Base-by-base conservation (phyloP, 1,140 invertebrate species). In the Planococcus citri region DNA sequence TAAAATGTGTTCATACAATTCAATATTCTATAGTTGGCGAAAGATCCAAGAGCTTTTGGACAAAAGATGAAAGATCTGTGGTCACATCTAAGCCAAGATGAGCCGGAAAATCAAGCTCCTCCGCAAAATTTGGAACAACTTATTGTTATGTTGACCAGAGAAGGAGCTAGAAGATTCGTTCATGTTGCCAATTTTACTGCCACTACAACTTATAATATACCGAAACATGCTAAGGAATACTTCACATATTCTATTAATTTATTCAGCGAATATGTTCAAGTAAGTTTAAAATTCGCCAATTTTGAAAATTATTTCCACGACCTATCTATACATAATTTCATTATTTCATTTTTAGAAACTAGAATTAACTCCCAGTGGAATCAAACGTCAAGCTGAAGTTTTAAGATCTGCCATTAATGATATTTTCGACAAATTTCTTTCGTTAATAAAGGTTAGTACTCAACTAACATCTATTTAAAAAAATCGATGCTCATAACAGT, bases 71-170 rank as follows among this genome's bases (percentile, higher is more conserved):
- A 84, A 72, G 85, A 86, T 72, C 75, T 90, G 8, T 91, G 88
- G 86, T 75, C 75, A 0, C 81, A 83, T 10, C 77, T 92, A 29
- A 90, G 88, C 73, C 78, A 85, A 71, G 84, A 88, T 21, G 89
- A 92, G 74, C 89, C 89, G 0, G 89, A 90, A 77, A 91, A 91
- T 78, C 89, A 91, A 78, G 86, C 87, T 0, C 82, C 88, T 64
- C 89, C 89, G 0, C 80, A 83, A 64, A 90, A 86, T 0, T 74
- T 91, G 8, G 89, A 91, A 74, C 86, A 91, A 75, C 76, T 91
- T 33, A 79, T 90, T 38, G 87, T 89, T 9, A 76, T 92, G 41
- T 75, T 91, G 25, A 84, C 86, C 0, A 78, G 89, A 6, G 89
- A 91, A 78, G 84, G 86, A 0, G 87, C 88, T 0, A 81, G 89